Base-by-base conservation (phyloP, 2,888 invertebrate genomes). In the Desoria tigrina region DNA sequence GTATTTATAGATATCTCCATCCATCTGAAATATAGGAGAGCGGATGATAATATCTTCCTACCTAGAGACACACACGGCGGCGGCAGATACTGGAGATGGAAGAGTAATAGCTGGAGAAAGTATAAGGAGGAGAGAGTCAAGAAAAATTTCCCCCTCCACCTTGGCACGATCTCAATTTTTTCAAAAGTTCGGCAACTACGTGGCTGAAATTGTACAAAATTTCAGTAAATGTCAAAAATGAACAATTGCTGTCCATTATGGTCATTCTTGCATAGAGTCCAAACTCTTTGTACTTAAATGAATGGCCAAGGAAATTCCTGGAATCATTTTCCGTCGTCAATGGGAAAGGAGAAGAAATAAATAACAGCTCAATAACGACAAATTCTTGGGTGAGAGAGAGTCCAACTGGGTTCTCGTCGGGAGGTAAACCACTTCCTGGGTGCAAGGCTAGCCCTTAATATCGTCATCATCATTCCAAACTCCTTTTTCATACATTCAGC, bases 241-340 rank as follows among this genome's bases (percentile, higher is more conserved):
- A 76, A 74, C 74, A 74, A 76, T 76, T 71, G 72, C 55, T 72
- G 74, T 72, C 73, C 74, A 76, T 76, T 74, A 72, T 72, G 74
- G 69, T 71, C 76, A 76, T 72, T 74, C 76, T 74, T 76, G 75
- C 75, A 75, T 75, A 75, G 69, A 72, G 69, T 68, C 70, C 64
- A 63, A 69, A 58, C 66, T 69, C 66, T 69, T 69, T 71, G 67
- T 65, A 64, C 55, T 61, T 61, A 65, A 63, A 71, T 69, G 71
- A 71, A 68, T 69, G 69, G 71, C 62, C 66, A 58, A 62, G 72
- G 67, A 66, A 68, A 69, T 72, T 71, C 66, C 65, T 67, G 66
- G 71, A 72, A 72, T 75, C 72, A 74, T 74, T 73, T 58, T 72
- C 71, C 69, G 73, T 71, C 71, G 72, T 75, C 73, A 73, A 73